Evolutionary conservation across 2,113 vertebrate species (phyloP).

Genomic region (Oryzias melastigma): DNA sequence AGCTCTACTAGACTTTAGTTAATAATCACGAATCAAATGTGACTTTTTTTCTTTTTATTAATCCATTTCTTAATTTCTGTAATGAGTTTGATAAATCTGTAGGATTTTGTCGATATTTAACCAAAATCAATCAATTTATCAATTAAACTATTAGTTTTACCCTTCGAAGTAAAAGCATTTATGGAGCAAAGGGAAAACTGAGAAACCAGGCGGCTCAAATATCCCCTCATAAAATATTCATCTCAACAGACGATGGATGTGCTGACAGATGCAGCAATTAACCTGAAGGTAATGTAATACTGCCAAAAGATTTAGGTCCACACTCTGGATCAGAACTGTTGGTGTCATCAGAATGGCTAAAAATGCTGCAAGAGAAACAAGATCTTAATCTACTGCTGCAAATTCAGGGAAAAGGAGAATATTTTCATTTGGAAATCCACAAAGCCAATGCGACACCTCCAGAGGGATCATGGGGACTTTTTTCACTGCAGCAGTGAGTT

Average conservation of each 20-base stretch:
- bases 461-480: slow-evolving; percentile 7
- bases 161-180: neutral
- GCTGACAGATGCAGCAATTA: slow-evolving; percentile 21
- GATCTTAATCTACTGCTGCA: neutral
- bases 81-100: too few relatives aligned
- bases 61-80: too few relatives aligned
- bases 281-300: slow-evolving; percentile 8
- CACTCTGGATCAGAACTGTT: slow-evolving; percentile 5
- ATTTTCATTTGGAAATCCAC: slow-evolving; percentile 1
- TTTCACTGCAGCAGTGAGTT: slow-evolving; percentile 24
- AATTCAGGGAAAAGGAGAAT: neutral
- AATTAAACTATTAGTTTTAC: too few relatives aligned
- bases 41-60: too few relatives aligned
- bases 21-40: too few relatives aligned
- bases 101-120: neutral
- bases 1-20: too few relatives aligned
- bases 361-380: neutral
- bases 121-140: too few relatives aligned
- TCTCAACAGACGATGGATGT: slow-evolving; percentile 32
- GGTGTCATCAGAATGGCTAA: neutral
- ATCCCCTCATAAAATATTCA: slow-evolving; percentile 60
- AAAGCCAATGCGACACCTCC: slow-evolving; percentile 6
- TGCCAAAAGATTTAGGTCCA: neutral
- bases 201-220: slow-evolving; percentile 19
- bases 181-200: neutral